Evolutionary conservation across 2,797 vertebrate species (phyloP), one percentile per base, ranked within the genome.

Genomic region (Xenopus petersii): DNA sequence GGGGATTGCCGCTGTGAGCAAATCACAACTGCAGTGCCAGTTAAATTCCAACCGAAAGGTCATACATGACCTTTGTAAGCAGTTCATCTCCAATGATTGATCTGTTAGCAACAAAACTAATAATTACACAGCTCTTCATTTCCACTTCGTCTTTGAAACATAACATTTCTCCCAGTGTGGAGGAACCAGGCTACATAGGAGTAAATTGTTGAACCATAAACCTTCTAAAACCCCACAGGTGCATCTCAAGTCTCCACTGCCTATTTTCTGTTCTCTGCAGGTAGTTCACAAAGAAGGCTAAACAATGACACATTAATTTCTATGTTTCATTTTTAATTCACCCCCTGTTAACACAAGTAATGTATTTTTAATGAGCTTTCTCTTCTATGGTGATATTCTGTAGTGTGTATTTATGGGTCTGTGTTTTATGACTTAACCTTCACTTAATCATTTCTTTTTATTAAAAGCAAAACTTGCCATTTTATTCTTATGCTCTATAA

Each of bases 121-220:
- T 82, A 82, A 85, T 89, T 85, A 87, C 81, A 59, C 83, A 81
- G 84, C 75, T 84, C 83, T 87, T 87, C 83, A 26, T 86, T 85
- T 79, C 80, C 81, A 76, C 71, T 81, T 79, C 10, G 0, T 81
- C 84, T 81, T 75, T 12, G 61, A 78, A 82, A 82, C 70, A 3
- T 71, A 81, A 77, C 80, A 84, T 86, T 81, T 81, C 83, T 75
- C 79, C 69, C 60, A 4, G 80, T 61, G 81, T 36, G 79, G 82
- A 80, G 79, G 84, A 81, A 74, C 65, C 12, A 3, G 63, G 70
- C 73, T 68, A 48, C 0, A 10, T 51, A 49, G 78, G 80, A 82
- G 70, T 81, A 71, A 81, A 83, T 2, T 71, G 81, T 80, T 63
- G 75, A 83, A 81, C 71, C 79, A 77, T 60, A 77, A 75, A 77